Conservation (phyloP, 2,888 invertebrate species). For the Athripsodes cinereus region DNA sequence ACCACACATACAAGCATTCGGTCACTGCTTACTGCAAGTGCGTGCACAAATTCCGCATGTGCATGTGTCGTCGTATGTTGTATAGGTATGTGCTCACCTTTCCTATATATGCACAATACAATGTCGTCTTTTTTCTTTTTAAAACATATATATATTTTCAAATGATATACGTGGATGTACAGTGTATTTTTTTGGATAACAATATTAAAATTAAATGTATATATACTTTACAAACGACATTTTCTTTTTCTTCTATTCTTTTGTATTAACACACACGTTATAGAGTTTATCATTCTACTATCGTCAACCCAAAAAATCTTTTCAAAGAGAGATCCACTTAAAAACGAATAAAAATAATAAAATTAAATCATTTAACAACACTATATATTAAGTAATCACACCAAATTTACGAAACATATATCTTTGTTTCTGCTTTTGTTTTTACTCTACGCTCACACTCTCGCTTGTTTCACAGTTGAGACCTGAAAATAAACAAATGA, state of each 20-base stretch:
- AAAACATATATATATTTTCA: no score
- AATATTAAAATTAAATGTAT: background rate
- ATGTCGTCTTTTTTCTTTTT: no score
- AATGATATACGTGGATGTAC: background rate
- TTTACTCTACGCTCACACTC: background rate
- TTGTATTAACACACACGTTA: background rate
- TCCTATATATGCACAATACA: no score
- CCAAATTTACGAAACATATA: conserved; percentile 11
- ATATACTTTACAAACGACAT: background rate
- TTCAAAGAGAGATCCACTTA: conserved; percentile 25
- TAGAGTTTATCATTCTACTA: conserved; percentile 3
- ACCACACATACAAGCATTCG: no score
- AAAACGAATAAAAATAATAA: conserved; percentile 18
- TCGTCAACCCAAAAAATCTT: no score
- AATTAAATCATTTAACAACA: conserved; percentile 22
- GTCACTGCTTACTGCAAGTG: no score
- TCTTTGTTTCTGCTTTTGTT: background rate
- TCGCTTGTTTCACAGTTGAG: background rate
- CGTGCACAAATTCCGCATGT: no score
- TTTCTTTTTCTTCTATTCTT: no score
- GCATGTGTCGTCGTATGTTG: no score
- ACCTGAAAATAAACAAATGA: conserved; percentile 10
- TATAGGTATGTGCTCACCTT: no score
- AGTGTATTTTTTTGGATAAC: background rate
- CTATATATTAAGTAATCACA: conserved; percentile 26